Conservation (phyloP, 1,140 invertebrate genomes). For the Zaprionus capensis region DNA sequence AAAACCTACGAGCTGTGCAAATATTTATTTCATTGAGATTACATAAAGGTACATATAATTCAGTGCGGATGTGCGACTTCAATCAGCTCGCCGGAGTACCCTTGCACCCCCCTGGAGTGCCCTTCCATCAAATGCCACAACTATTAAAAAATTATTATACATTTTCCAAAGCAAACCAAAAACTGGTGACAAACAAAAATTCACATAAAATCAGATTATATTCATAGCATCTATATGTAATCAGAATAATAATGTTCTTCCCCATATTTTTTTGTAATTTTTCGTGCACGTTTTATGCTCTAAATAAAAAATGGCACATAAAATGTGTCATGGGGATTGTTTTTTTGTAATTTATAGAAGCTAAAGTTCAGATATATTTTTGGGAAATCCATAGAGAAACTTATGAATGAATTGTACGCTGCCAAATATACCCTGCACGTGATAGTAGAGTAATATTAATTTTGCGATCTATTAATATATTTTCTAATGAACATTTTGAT, state of each 20-base stretch:
- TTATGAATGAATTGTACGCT: not conserved
- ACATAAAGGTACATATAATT: constrained; percentile 35
- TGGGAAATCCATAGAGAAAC: not conserved
- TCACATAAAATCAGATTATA: constrained; percentile 35
- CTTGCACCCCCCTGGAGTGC: not conserved
- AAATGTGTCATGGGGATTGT: constrained; percentile 23
- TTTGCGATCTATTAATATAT: not conserved
- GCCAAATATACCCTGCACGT: not conserved
- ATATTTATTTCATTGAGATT: constrained; percentile 34
- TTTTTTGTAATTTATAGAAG: constrained; percentile 2
- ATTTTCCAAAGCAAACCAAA: constrained; percentile 36
- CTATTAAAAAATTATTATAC: constrained; percentile 49
- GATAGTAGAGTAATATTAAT: not conserved
- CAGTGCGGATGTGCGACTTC: constrained; percentile 48
- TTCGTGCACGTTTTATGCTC: constrained; percentile 14
- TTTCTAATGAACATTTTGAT: not conserved
- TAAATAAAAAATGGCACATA: constrained; percentile 25
- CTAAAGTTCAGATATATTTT: not conserved
- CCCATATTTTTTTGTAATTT: constrained; percentile 4
- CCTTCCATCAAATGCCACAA: constrained; percentile 5
- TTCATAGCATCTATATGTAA: constrained; percentile 16
- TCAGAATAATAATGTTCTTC: constrained; percentile 34
- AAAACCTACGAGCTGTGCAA: constrained; percentile 33
- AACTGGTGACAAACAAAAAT: constrained; percentile 50
- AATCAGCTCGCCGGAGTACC: constrained; percentile 26